phyloP scores from a whole-genome alignment of 35 echinoderm and acorn worm species.

The Ptychodera flava region DNA sequence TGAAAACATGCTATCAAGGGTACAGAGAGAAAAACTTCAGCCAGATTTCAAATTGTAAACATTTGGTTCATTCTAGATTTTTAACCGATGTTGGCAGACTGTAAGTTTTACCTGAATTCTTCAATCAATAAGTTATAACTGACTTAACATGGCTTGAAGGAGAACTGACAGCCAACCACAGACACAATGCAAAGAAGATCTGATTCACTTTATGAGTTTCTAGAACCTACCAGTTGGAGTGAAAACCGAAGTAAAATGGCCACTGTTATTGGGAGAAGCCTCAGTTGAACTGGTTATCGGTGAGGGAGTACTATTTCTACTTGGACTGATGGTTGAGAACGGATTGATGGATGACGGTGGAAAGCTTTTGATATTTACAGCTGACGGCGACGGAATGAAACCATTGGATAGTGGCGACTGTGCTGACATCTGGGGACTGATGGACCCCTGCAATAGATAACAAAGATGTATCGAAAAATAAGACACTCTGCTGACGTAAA shows the following conservation, averaged over 20 bases:
- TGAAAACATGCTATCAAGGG: too few species aligned
- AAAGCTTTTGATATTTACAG: background rate
- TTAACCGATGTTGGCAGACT: too few species aligned
- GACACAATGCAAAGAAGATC: too few species aligned
- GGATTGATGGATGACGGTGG: background rate
- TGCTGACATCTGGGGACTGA: slow-evolving; percentile 5
- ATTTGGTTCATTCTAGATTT: too few species aligned
- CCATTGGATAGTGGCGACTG: slow-evolving; percentile 3
- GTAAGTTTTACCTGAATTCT: too few species aligned
- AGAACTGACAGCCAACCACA: too few species aligned
- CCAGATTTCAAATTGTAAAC: too few species aligned
- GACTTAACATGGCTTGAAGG: too few species aligned
- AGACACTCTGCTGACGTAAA: too few species aligned
- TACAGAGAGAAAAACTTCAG: too few species aligned
- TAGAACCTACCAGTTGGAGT: background rate
- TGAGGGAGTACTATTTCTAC: slow-evolving; percentile 5
- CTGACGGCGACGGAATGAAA: slow-evolving; percentile 2
- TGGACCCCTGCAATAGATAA: background rate
- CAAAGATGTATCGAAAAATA: background rate
- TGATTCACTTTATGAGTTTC: too few species aligned
- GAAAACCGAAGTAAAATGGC: slow-evolving; percentile 8
- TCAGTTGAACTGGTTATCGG: background rate
- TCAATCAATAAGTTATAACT: too few species aligned
- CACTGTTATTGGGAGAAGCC: background rate
- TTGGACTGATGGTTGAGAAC: background rate